Evolutionary conservation across 2,113 vertebrate genomes (phyloP).

Genomic region (Cyanocitta stelleri): DNA sequence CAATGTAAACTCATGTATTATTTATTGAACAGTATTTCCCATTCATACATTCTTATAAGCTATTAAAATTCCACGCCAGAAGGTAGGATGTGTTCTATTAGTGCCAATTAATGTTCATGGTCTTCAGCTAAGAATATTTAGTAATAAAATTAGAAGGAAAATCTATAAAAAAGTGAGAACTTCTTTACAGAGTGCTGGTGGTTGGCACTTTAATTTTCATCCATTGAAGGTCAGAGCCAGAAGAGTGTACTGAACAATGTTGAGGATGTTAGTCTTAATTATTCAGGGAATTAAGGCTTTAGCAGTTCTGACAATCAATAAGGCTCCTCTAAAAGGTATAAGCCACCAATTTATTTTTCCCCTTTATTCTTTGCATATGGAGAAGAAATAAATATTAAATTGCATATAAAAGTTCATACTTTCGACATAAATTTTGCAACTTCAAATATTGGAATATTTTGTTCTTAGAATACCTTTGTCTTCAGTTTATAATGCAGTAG

Average conservation of each 20-base stretch:
- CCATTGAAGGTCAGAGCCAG: background rate
- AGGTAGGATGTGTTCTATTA: background rate
- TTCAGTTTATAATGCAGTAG: background rate
- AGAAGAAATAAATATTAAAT: background rate
- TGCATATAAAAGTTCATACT: background rate
- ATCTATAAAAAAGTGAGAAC: background rate
- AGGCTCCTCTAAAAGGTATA: background rate
- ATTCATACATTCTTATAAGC: background rate
- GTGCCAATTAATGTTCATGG: background rate
- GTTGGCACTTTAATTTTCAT: background rate
- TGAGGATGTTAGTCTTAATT: background rate
- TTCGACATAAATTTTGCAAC: background rate
- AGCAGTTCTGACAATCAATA: background rate
- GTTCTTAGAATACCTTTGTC: background rate
- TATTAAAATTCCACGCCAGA: background rate
- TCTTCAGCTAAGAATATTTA: background rate
- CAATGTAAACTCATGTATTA: conserved; percentile 34
- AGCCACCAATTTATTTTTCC: background rate
- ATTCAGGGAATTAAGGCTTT: background rate
- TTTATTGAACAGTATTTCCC: background rate
- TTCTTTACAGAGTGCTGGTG: background rate
- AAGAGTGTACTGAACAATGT: background rate
- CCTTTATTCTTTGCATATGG: background rate
- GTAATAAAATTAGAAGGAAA: conserved; percentile 4
- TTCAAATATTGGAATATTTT: background rate